Base-by-base conservation (phyloP, 2,113 vertebrate genomes). In the Upupa epops region DNA sequence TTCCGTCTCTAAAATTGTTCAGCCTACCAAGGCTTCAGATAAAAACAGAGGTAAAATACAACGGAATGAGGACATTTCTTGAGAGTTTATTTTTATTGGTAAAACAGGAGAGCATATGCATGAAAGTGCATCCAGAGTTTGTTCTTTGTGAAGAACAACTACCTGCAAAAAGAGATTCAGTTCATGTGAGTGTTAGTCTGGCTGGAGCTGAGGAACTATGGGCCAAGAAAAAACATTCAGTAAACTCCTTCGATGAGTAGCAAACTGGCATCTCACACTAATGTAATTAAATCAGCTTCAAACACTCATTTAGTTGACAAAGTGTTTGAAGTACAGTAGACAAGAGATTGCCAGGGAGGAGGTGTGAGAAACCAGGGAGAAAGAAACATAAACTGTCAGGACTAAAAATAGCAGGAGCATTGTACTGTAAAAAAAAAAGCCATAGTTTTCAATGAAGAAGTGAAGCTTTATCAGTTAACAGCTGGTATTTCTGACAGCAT, bases 161-260 rank as follows among this genome's bases (percentile, higher is more conserved):
- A 75, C 54, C 49, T 21, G 70, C 55, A 79, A 73, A 61, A 61
- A 36, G 58, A 81, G 58, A 55, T 76, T 90, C 29, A 31, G 77
- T 93, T 95, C 94, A 90, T 59, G n/a, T n/a, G n/a, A n/a, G n/a
- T n/a, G 55, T 90, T 56, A 86, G 17, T 51, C 84, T 83, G 92
- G 40, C 80, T 93, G 90, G 82, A 83, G 72, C 18, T 52, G 49
- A 59, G 1, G 37, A 59, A 58, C 79, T 52, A 45, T 15, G 19
- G 58, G 72, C 17, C 51, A 22, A 94, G 86, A 83, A 84, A 88
- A 13, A 83, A 21, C 46, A 90, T 84, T 68, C 61, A 91, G 56
- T 26, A 84, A 95, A 56, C 73, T 84, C 46, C 46, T 85, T 65
- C 85, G 86, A 22, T 82, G 93, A 83, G 78, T 51, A 81, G 34